phyloP scores from a whole-genome alignment of 2,888 invertebrate genomes.

The Caenorhabditis sp. region DNA sequence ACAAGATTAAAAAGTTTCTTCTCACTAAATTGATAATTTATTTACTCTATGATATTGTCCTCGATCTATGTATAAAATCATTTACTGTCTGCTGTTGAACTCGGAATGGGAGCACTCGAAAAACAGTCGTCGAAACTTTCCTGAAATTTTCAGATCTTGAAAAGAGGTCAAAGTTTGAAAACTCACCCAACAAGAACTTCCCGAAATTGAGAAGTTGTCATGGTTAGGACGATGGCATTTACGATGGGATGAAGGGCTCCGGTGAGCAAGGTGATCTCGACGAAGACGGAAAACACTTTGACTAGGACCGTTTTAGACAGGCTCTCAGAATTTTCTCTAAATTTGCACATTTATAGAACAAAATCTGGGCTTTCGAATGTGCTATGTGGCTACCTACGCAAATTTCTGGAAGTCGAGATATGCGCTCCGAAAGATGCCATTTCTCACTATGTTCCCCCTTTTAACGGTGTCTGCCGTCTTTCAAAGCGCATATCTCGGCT shows the following conservation, averaged over 20 bases:
- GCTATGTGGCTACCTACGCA: no score
- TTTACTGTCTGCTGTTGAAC: background rate
- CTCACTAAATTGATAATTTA: background rate
- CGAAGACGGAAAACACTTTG: slow-evolving; percentile 10
- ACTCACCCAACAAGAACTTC: slow-evolving; percentile 4
- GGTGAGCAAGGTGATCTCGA: slow-evolving; percentile 6
- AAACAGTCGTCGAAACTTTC: background rate
- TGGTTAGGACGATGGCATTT: slow-evolving; percentile 4
- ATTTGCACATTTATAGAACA: no score
- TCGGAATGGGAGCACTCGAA: background rate
- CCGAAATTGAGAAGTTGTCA: slow-evolving; percentile 7
- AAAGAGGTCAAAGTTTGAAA: background rate
- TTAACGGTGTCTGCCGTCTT: no score
- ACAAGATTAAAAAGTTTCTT: slow-evolving; percentile 9
- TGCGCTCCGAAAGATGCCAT: no score
- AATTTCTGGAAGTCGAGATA: no score
- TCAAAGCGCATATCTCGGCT: no score
- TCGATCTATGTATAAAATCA: no score
- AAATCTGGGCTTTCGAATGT: no score
- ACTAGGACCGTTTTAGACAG: no score
- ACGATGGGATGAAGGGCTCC: slow-evolving; percentile 20
- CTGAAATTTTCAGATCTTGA: background rate
- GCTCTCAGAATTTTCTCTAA: no score
- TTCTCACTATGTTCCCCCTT: no score
- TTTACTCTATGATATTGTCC: background rate